Evolutionary conservation across 1,140 invertebrate species (phyloP).

Genomic region (Halesus radiatus): DNA sequence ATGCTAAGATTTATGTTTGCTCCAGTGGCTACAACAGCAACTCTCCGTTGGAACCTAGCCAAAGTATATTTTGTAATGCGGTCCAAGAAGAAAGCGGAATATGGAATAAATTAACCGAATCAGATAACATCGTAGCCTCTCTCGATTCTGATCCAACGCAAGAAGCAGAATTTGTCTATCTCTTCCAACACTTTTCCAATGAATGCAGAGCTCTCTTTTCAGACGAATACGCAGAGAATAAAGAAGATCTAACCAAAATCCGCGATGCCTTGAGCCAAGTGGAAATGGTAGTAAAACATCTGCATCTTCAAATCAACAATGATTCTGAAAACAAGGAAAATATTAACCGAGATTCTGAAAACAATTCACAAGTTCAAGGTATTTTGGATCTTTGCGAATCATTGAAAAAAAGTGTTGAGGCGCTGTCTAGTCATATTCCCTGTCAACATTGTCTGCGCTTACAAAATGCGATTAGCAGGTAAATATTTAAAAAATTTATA

Average conservation of each 20-base stretch:
- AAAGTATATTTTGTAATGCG: constrained; percentile 42
- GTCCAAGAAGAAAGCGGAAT: constrained; percentile 53
- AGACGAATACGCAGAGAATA: constrained; percentile 70
- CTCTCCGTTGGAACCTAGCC: constrained; percentile 42
- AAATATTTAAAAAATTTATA: neutral
- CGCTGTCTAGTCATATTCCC: constrained; percentile 64
- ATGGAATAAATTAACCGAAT: constrained; percentile 49
- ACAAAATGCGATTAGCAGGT: constrained; percentile 71
- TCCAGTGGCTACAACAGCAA: constrained; percentile 48
- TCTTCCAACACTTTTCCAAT: constrained; percentile 74
- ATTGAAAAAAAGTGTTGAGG: constrained; percentile 65
- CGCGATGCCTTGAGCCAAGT: constrained; percentile 67
- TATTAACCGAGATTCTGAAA: constrained; percentile 1
- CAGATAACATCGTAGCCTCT: constrained; percentile 64
- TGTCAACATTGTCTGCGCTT: constrained; percentile 75
- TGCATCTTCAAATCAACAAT: constrained; percentile 62
- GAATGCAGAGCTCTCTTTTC: constrained; percentile 72
- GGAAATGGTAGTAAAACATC: constrained; percentile 65
- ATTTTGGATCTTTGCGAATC: constrained; percentile 63
- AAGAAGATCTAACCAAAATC: constrained; percentile 70
- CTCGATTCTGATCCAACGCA: constrained; percentile 68
- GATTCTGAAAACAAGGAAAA: constrained; percentile 49
- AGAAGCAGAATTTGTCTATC: constrained; percentile 74
- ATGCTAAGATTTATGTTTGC: constrained; percentile 67
- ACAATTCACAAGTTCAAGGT: constrained; percentile 47